Evolutionary conservation across 2,113 vertebrate species (phyloP).

Genomic region (Sus scrofa): T2T-Sscrofa CM000830.6:77755001-77755500

Average conservation of each 20-base stretch:
- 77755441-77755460: not conserved
- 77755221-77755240: slow-evolving; percentile 2
- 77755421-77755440: not conserved
- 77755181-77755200: slow-evolving; percentile 27
- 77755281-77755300: not conserved
- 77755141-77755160: slow-evolving; percentile 10
- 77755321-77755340: slow-evolving; percentile 46
- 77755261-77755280: slow-evolving; percentile 4
- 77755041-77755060: not conserved
- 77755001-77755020: slow-evolving; percentile 9
- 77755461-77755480: not conserved
- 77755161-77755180: not conserved
- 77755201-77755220: not conserved
- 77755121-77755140: not conserved
- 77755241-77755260: slow-evolving; percentile 6
- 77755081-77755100: not conserved
- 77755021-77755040: not conserved
- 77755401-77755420: not conserved
- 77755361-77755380: slow-evolving; percentile 6
- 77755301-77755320: not conserved
- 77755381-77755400: slow-evolving; percentile 41
- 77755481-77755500: slow-evolving; percentile 34
- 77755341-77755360: slow-evolving; percentile 14
- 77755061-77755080: not conserved
- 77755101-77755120: slow-evolving; percentile 26